Base-by-base conservation (phyloP, 1,140 invertebrate genomes). In the Lordiphosa clarofinis region DNA sequence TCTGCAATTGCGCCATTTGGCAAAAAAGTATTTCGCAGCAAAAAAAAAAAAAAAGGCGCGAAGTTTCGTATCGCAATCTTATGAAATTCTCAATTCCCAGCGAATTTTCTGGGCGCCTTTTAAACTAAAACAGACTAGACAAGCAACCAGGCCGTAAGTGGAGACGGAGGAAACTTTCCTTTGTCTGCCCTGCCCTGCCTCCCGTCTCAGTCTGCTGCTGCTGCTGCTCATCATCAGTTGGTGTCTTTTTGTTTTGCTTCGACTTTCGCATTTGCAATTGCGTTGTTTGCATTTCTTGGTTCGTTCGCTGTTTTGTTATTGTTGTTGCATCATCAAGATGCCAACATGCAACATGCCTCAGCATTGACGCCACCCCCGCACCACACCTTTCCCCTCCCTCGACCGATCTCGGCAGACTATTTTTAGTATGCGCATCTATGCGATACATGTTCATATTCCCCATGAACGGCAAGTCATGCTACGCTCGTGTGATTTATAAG, bases 401-500 rank as follows among this genome's bases (percentile, higher is more conserved):
- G 56, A 56, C 56, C 40, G 66, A 66, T 76, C 67, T 56, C 58
- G 36, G 21, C 43, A 43, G 54, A 64, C 68, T 82, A 82, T 82
- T 82, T 82, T 69, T 76, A 82, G 76, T 48, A 35, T 40, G 64
- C 53, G 54, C 68, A 62, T 62, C 63, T 67, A 57, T 63, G 49
- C 21, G 28, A 43, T 61, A 61, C 56, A 59, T 46, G 15, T 33
- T 33, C 37, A 53, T 42, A 73, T 67, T 58, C 59, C 15, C 38
- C 58, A 44, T 53, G 65, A 73, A 73, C 70, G 64, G 54, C 76
- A 71, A 84, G 78, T 82, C 78, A 84, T 84, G 78, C 78, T 60
- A 76, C 78, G 72, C 78, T 76, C 78, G 78, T 82, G 78, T 84
- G 78, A 84, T 84, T 84, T 84, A 73, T 84, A 84, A 84, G 78